Evolutionary conservation across 2,888 invertebrate species (phyloP).

Genomic region (Rotaria macrura): DNA sequence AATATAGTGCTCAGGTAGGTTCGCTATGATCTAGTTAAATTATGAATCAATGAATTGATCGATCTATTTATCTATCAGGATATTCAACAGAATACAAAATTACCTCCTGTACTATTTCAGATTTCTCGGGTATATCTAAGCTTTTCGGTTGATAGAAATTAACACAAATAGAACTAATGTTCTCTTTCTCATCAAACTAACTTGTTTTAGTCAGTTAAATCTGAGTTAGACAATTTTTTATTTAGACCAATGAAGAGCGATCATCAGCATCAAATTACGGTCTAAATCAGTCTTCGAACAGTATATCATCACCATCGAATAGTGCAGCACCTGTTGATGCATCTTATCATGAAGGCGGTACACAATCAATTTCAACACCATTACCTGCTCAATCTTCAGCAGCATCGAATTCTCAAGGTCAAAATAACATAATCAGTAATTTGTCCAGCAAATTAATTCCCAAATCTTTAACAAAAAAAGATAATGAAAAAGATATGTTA

Average conservation of each 20-base stretch:
- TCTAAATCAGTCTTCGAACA: neutral
- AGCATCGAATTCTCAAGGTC: neutral
- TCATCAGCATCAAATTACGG: neutral
- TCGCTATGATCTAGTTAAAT: neutral
- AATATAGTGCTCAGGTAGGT: constrained; percentile 31
- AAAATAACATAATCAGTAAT: neutral
- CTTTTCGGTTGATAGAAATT: neutral
- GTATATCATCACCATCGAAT: neutral
- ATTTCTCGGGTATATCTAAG: neutral
- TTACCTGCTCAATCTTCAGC: neutral
- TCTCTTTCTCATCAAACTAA: neutral
- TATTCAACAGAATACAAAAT: neutral
- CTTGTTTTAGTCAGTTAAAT: neutral
- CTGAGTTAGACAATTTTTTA: neutral
- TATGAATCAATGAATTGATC: neutral
- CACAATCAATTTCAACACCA: neutral
- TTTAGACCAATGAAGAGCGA: neutral
- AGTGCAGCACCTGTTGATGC: neutral
- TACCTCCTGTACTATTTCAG: neutral
- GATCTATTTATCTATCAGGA: neutral
- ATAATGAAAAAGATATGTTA: constrained; percentile 14
- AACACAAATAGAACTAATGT: neutral
- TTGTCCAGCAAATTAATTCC: neutral
- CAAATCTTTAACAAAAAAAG: neutral
- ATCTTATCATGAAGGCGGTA: neutral